These are phyloP conservation scores for Drosophila peninsularis DNA, from an alignment of 2,888 invertebrate species.

Conservation along the genomic window DNA sequence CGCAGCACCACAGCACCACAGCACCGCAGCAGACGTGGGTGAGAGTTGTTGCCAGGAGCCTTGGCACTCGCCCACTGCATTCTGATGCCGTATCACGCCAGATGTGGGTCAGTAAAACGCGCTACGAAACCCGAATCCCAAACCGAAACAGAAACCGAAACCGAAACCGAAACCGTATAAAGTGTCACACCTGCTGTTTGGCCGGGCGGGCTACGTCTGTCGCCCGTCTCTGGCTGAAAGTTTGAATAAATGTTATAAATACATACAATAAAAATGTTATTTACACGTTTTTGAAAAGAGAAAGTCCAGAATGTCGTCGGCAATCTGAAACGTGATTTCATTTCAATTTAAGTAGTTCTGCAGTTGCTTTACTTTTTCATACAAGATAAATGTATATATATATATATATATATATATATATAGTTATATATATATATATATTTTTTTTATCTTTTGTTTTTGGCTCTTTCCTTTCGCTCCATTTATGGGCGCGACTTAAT, in stretches of 20 bases:
- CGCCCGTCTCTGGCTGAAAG: constrained; percentile 42
- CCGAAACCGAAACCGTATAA: constrained; percentile 51
- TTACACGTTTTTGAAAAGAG: constrained; percentile 82
- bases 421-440: neutral
- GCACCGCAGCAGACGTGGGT: constrained; percentile 43
- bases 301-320: constrained; percentile 71
- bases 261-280: constrained; percentile 75
- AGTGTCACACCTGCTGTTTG: constrained; percentile 67
- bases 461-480: constrained; percentile 21
- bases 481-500: constrained; percentile 47
- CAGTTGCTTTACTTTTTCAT: constrained; percentile 42
- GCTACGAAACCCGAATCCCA: constrained; percentile 45
- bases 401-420: neutral
- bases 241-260: constrained; percentile 73
- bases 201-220: constrained; percentile 20
- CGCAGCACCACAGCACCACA: constrained; percentile 4
- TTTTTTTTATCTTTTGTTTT: constrained; percentile 4
- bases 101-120: constrained; percentile 74
- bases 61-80: constrained; percentile 57
- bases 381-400: neutral
- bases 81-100: constrained; percentile 60
- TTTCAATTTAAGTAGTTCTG: constrained; percentile 69
- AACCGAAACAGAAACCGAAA: constrained; percentile 39
- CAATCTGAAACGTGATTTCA: constrained; percentile 65
- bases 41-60: constrained; percentile 71